Base-by-base conservation (phyloP, 1,140 invertebrate species). In the Caenorhabditis brenneri region DNA sequence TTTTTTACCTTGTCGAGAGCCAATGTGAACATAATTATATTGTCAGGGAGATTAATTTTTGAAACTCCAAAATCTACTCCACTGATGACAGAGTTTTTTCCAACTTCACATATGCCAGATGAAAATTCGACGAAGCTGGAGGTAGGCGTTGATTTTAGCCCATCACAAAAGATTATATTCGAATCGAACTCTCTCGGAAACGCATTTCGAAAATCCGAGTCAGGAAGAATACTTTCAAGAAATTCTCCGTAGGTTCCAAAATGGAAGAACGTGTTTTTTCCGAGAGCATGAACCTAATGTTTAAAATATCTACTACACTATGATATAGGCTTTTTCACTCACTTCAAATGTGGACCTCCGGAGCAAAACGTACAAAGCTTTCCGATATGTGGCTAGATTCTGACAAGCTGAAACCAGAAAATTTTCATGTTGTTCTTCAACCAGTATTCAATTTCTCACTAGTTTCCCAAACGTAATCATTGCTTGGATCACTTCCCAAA, bases 221-320 rank as follows among this genome's bases (percentile, higher is more conserved):
- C 22, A 2, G 55, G 29, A 0, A 82, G 27, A 9, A 82, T 29
- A 24, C 19, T 31, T 24, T 74, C 65, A n/a, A 42, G 22, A 36
- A 22, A 74, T 39, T 82, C 81, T 4, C 12, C 24, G n/a, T 65
- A 60, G 16, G 81, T 82, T 31, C 81, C 81, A 31, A 82, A 51
- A 60, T 82, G 81, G 46, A 82, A 82, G 27, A 82, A 82, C 3
- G 55, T 16, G 3, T 74, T 60, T 7, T 46, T 27, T 49, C 81
- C 81, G 1, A 82, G 60, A 49, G 27, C 27, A 19, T 24, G 29
- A 27, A 82, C 39, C 81, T 82, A 42, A 31, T 3, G 49, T 49
- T 49, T 79, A 1, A 15, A 79, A 16, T 78, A 78, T 42, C 42
- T 78, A 0, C 33, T 24, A 12, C n/a, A n/a, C 10, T 19, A 7